Percentiles rank a stretch among this genome's conserved stretches.
phyloP scores from a whole-genome alignment of 2,113 vertebrate genomes.

The Gymnorhina tibicen region DNA sequence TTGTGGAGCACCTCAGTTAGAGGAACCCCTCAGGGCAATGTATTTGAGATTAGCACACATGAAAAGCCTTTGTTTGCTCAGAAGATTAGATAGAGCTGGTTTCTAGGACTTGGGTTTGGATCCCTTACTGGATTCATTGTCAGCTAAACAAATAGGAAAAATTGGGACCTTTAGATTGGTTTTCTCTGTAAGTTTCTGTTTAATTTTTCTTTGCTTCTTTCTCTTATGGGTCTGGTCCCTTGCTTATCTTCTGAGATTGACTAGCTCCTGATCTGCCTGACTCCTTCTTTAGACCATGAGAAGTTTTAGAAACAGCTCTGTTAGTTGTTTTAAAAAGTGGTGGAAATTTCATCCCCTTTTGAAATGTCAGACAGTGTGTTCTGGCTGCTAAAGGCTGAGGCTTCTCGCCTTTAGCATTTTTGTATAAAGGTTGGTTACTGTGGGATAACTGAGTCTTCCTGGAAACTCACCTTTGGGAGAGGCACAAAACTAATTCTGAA shows the following conservation, averaged over 20 bases:
- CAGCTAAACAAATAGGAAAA: background rate
- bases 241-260: background rate
- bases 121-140: background rate
- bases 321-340: background rate
- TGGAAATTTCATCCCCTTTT: background rate
- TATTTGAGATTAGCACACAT: background rate
- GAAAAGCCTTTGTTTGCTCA: background rate
- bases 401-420: background rate
- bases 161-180: background rate
- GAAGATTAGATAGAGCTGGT: background rate
- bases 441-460: background rate
- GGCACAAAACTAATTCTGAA: background rate
- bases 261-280: background rate
- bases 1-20: background rate
- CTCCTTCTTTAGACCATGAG: background rate
- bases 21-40: background rate
- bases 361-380: background rate
- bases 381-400: background rate
- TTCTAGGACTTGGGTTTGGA: background rate
- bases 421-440: background rate
- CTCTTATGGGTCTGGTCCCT: background rate
- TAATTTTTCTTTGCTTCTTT: background rate
- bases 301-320: background rate
- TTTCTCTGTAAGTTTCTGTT: background rate
- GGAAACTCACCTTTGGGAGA: background rate